Evolutionary conservation across 2,797 vertebrate species (phyloP).

Genomic region (Benthosema pterotum): DNA sequence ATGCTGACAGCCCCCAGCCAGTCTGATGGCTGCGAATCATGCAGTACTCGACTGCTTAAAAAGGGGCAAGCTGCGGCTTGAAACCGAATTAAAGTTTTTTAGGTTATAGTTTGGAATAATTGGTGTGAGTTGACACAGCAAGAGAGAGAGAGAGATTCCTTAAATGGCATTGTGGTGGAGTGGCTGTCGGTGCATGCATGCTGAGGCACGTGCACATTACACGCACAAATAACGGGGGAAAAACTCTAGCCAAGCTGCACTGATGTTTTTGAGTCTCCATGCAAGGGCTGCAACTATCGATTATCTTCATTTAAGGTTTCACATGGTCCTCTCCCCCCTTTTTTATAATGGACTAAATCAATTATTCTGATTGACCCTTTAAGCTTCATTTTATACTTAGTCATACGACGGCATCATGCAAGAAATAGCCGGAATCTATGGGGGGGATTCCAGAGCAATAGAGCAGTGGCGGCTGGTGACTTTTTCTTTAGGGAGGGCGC

Average conservation of each 20-base stretch:
- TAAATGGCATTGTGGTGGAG: constrained; percentile 1
- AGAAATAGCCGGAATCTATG: too few species aligned
- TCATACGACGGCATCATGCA: too few species aligned
- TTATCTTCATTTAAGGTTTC: too few species aligned
- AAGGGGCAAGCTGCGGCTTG: neutral
- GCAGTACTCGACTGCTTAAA: neutral
- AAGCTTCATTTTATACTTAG: too few species aligned
- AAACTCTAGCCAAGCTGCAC: constrained; percentile 10
- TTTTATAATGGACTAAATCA: too few species aligned
- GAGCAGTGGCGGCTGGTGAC: too few species aligned
- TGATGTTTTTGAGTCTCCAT: constrained; percentile 5
- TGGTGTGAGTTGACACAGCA: constrained; percentile 11
- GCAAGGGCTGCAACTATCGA: neutral
- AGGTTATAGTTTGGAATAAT: constrained; percentile 7
- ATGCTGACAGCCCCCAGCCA: neutral
- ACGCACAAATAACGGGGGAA: neutral
- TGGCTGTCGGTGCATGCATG: constrained; percentile 1
- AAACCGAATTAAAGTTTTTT: constrained; percentile 14
- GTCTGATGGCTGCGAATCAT: neutral
- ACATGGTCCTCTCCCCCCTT: too few species aligned
- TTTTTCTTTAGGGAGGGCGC: too few species aligned
- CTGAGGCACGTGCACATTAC: constrained; percentile 4
- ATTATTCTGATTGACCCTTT: too few species aligned
- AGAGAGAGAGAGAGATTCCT: neutral
- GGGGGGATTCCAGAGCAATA: too few species aligned